phyloP scores from a whole-genome alignment of 2,797 vertebrate species.

The Acrossocheilus fasciatus region DNA sequence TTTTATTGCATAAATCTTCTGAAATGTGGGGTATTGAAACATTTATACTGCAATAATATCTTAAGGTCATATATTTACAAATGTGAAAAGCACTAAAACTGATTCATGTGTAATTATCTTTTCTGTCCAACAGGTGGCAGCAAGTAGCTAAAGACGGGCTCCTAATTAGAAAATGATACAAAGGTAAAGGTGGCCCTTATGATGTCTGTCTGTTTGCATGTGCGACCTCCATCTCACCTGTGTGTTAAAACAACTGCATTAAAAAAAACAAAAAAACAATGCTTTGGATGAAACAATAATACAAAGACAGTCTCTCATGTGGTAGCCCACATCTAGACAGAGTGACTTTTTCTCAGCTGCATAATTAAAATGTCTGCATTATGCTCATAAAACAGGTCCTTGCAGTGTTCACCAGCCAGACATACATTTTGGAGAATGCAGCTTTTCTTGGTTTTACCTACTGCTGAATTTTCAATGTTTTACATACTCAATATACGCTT shows the following conservation, averaged over 20 bases:
- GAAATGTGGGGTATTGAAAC: too few relatives aligned
- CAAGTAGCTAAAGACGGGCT: neutral
- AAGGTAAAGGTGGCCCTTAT: neutral
- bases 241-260: neutral
- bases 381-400: neutral
- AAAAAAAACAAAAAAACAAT: neutral
- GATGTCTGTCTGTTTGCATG: neutral
- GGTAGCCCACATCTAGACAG: neutral
- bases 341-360: neutral
- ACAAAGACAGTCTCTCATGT: neutral
- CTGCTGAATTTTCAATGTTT: neutral
- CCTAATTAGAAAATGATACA: neutral
- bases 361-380: neutral
- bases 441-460: neutral
- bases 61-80: neutral
- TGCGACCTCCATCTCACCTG: neutral
- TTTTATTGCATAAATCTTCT: too few relatives aligned
- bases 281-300: neutral
- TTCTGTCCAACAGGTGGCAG: conserved; percentile 23
- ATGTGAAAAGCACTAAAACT: neutral
- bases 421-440: neutral
- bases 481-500: neutral
- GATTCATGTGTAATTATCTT: neutral
- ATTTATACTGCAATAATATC: neutral
- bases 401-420: neutral